Conservation (phyloP, 2,888 invertebrate species). For the Sicus ferrugineus region DNA sequence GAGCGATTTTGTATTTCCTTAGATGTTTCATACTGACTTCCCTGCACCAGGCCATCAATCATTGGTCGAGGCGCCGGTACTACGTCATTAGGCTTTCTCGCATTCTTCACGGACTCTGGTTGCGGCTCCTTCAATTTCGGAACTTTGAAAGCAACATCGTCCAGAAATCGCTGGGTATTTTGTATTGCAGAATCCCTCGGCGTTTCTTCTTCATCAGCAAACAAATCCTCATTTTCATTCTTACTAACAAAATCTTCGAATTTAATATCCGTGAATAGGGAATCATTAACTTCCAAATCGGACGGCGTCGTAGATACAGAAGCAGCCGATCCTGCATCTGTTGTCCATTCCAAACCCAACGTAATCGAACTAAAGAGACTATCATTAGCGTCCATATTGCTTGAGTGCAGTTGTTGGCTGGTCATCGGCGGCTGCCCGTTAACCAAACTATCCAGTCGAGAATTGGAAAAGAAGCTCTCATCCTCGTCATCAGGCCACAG, state of each 20-base stretch:
- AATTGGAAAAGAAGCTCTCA: conserved; percentile 54
- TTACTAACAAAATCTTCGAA: conserved; percentile 40
- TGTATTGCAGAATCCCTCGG: conserved; percentile 46
- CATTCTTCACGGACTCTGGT: background rate
- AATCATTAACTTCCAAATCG: conserved; percentile 39
- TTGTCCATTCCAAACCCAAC: background rate
- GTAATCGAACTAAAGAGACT: conserved; percentile 46
- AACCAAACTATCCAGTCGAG: conserved; percentile 45
- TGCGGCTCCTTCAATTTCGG: conserved; percentile 40
- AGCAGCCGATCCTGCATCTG: background rate
- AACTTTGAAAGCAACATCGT: conserved; percentile 53
- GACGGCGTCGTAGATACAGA: conserved; percentile 29
- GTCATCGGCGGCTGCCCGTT: conserved; percentile 6
- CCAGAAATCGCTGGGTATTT: conserved; percentile 60
- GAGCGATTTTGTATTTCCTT: conserved; percentile 50
- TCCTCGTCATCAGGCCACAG: conserved; percentile 54
- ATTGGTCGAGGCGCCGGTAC: background rate
- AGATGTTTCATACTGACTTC: conserved; percentile 58
- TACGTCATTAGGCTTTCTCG: background rate
- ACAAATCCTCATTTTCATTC: conserved; percentile 47
- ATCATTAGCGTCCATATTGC: conserved; percentile 42
- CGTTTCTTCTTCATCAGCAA: conserved; percentile 41
- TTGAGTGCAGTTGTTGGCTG: conserved; percentile 3
- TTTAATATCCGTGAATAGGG: conserved; percentile 51
- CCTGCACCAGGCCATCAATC: conserved; percentile 44